Evolutionary conservation across 2,113 vertebrate species (phyloP).

Genomic region (Rousettus leschenaultii): DNA sequence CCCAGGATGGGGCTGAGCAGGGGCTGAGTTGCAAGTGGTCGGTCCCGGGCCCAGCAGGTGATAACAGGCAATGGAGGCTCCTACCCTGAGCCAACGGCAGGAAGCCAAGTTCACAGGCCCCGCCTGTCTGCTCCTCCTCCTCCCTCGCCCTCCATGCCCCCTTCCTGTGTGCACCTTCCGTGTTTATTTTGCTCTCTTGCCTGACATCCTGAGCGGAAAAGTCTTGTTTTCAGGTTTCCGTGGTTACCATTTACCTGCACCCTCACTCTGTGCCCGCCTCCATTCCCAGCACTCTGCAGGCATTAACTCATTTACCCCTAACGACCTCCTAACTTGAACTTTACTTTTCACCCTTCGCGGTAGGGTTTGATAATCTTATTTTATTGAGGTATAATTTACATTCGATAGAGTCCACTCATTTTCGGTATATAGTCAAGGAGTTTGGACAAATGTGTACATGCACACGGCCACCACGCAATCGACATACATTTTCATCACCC

Average conservation of each 20-base stretch:
- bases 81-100: background rate
- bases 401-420: background rate
- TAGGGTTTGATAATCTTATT: background rate
- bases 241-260: conserved; percentile 55
- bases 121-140: background rate
- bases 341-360: conserved; percentile 48
- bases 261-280: background rate
- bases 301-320: conserved; percentile 43
- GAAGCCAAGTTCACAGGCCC: background rate
- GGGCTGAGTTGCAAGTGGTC: background rate
- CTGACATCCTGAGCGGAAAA: conserved; percentile 20
- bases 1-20: background rate
- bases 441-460: background rate
- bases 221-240: conserved; percentile 60
- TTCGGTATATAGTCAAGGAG: background rate
- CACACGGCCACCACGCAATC: too few relatives aligned
- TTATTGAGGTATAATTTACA: background rate
- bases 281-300: background rate
- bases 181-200: conserved; percentile 11
- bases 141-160: fast-evolving
- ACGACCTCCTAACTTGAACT: background rate
- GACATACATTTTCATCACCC: background rate
- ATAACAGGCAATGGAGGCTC: too few relatives aligned
- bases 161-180: fast-evolving
- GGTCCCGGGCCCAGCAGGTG: background rate